phyloP scores from a whole-genome alignment of 2,888 invertebrate species.

The Pimpla rufipes region DNA sequence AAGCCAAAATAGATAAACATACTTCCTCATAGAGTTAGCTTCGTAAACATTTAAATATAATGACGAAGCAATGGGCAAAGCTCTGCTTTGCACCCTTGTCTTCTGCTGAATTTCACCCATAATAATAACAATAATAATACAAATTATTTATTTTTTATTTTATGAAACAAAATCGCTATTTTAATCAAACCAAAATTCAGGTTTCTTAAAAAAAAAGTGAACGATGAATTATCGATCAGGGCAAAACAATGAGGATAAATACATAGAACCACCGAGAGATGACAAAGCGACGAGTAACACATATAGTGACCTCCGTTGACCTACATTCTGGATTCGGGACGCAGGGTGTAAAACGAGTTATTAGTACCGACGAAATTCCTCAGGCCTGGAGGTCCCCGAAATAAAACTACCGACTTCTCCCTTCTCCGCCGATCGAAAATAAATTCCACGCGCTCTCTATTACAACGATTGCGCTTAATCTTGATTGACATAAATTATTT shows the following conservation, averaged over 20 bases:
- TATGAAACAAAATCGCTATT: too few species aligned
- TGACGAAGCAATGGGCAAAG: too few species aligned
- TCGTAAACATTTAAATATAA: too few species aligned
- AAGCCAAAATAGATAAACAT: too few species aligned
- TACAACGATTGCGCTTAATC: not conserved
- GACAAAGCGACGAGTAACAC: slow-evolving; percentile 5
- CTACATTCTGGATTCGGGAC: slow-evolving; percentile 43
- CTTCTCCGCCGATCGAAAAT: not conserved
- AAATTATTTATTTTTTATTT: too few species aligned
- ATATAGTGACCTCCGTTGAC: slow-evolving; percentile 44
- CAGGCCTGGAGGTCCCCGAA: not conserved
- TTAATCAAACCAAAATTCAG: too few species aligned
- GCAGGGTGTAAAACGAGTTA: slow-evolving; percentile 28
- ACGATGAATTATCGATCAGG: not conserved
- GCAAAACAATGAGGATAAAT: not conserved
- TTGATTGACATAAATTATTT: not conserved
- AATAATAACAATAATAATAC: not conserved
- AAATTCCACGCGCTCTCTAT: not conserved
- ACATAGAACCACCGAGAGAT: not conserved
- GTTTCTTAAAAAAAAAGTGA: not conserved
- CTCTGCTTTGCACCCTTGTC: too few species aligned
- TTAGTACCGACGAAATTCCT: slow-evolving; percentile 13
- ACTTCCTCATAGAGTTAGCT: too few species aligned
- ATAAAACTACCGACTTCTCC: not conserved
- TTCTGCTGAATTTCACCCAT: too few species aligned